phyloP scores from a whole-genome alignment of 2,888 invertebrate species.

The Cephus nigrinus region DNA sequence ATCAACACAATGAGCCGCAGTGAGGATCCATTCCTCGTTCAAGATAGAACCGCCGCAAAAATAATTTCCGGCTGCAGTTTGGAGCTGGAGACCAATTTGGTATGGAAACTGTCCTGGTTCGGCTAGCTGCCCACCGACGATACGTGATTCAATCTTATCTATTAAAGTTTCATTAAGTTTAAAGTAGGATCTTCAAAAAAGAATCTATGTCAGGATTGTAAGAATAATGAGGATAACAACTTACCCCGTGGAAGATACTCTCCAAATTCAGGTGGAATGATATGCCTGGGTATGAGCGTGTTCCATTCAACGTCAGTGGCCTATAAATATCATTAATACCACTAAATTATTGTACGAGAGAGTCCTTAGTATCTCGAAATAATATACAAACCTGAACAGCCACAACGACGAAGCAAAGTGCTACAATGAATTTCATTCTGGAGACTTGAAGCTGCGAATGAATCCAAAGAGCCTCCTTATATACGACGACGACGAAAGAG shows the following conservation, averaged over 20 bases:
- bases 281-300: background rate
- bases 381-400: constrained; percentile 14
- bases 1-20: constrained; percentile 19
- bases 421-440: constrained; percentile 12
- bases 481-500: background rate
- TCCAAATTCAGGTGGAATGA: background rate
- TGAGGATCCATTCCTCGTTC: constrained; percentile 16
- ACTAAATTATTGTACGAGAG: background rate
- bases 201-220: background rate
- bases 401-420: constrained; percentile 3
- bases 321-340: background rate
- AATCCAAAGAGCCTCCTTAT: background rate
- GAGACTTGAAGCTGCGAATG: background rate
- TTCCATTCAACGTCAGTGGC: background rate
- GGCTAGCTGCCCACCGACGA: constrained; percentile 9
- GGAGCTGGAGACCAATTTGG: constrained; percentile 5
- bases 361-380: background rate
- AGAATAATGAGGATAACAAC: background rate
- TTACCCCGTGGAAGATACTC: background rate
- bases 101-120: constrained; percentile 19
- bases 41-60: constrained; percentile 19
- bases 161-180: background rate
- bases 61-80: background rate
- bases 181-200: background rate
- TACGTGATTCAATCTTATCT: background rate